Evolutionary conservation across 2,888 invertebrate genomes (phyloP).

Genomic region (Apodemia hepburni): DNA sequence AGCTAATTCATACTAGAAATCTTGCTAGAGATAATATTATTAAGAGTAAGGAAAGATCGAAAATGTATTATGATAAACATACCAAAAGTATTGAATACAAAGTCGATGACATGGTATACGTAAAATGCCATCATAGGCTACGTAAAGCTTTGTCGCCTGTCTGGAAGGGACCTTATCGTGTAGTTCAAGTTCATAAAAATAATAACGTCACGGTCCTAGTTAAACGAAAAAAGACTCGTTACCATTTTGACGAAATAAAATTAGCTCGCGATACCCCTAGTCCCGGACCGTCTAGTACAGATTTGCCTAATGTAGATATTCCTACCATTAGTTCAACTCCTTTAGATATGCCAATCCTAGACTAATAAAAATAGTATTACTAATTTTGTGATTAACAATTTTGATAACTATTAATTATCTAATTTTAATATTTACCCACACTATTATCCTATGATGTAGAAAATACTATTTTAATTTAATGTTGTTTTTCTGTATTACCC

Average conservation of each 20-base stretch:
- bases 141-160: slow-evolving; percentile 1
- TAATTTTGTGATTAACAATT: no score
- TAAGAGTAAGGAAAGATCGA: slow-evolving; percentile 13
- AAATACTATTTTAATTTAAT: no score
- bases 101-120: neutral
- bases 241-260: slow-evolving; percentile 1
- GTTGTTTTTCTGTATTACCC: no score
- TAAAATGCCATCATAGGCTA: neutral
- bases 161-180: neutral
- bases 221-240: neutral
- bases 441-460: no score
- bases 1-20: slow-evolving; percentile 6
- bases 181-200: neutral
- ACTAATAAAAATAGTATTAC: neutral
- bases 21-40: slow-evolving; percentile 15
- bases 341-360: neutral
- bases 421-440: no score
- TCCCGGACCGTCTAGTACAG: neutral
- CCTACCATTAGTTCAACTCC: no score
- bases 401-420: no score
- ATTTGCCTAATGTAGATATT: no score
- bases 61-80: slow-evolving; percentile 14
- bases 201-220: slow-evolving; percentile 4
- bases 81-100: neutral
- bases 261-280: neutral